Evolutionary conservation across 2,113 vertebrate species (phyloP).

Genomic region (Benitochromis conjunctus): DNA sequence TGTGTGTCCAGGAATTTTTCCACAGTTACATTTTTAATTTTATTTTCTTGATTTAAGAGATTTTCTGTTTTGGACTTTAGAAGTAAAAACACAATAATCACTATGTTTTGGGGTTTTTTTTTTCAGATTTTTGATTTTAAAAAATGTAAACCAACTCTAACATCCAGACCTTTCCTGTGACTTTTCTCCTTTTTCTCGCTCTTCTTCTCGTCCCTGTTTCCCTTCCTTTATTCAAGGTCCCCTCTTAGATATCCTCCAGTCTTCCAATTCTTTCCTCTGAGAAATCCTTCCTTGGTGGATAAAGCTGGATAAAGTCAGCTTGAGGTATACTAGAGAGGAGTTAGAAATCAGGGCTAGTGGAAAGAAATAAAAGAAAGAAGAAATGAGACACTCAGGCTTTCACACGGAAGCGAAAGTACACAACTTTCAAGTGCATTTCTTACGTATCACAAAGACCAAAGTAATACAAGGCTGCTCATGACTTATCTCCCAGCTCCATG

Average conservation of each 20-base stretch:
- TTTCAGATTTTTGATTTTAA: neutral
- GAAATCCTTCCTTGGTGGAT: slow-evolving; percentile 68
- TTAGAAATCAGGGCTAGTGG: neutral
- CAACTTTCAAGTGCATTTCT: neutral
- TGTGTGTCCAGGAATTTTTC: neutral
- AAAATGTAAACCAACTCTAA: neutral
- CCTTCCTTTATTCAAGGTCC: slow-evolving; percentile 57
- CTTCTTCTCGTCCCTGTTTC: slow-evolving; percentile 33
- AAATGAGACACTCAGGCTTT: neutral
- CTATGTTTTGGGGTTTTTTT: neutral
- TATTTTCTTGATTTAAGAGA: neutral
- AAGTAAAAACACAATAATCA: neutral
- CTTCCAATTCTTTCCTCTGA: slow-evolving; percentile 39
- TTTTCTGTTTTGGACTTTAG: neutral
- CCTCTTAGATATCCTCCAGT: slow-evolving; percentile 30
- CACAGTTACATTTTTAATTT: neutral
- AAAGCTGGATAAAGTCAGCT: slow-evolving; percentile 77
- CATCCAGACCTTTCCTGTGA: slow-evolving; percentile 45
- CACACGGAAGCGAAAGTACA: slow-evolving; percentile 50
- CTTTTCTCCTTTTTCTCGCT: slow-evolving; percentile 40
- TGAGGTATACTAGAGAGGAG: slow-evolving; percentile 73
- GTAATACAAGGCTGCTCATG: neutral
- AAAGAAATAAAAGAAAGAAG: neutral
- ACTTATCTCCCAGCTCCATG: neutral
- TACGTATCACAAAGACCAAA: neutral